phyloP scores from a whole-genome alignment of 2,113 vertebrate genomes.

The Cnemophilus loriae region DNA sequence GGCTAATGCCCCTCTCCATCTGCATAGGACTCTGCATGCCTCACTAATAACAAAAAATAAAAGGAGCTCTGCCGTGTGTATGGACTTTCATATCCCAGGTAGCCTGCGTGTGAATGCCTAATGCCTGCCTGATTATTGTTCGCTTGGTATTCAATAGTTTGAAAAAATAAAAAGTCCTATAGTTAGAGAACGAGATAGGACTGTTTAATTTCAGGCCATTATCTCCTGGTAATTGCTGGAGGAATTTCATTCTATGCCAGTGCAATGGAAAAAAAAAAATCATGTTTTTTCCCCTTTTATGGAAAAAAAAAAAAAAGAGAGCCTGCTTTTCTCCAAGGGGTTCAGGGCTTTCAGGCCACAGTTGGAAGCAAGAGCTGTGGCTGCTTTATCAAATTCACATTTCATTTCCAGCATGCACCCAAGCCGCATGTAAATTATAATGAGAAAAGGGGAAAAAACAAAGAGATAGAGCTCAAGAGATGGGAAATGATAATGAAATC shows the following conservation, averaged over 20 bases:
- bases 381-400: constrained; percentile 56
- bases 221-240: constrained; percentile 69
- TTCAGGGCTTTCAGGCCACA: constrained; percentile 48
- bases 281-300: not conserved
- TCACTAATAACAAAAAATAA: constrained; percentile 39
- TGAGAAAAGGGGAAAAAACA: constrained; percentile 63
- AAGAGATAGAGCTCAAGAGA: constrained; percentile 45
- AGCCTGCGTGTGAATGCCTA: constrained; percentile 41
- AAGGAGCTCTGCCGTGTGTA: not conserved
- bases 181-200: constrained; percentile 59
- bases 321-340: constrained; percentile 37
- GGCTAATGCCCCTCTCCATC: not conserved
- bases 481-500: constrained; percentile 57
- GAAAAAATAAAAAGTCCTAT: constrained; percentile 44
- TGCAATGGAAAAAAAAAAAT: constrained; percentile 7
- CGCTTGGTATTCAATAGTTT: constrained; percentile 6
- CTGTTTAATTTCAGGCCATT: constrained; percentile 70
- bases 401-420: constrained; percentile 53
- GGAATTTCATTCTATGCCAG: constrained; percentile 59
- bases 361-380: not conserved
- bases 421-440: constrained; percentile 53
- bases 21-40: not conserved
- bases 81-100: constrained; percentile 51
- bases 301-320: not conserved
- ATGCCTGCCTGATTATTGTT: constrained; percentile 62